Evolutionary conservation across 2,113 vertebrate genomes (phyloP).

Genomic region (Oenanthe oenanthe): DNA sequence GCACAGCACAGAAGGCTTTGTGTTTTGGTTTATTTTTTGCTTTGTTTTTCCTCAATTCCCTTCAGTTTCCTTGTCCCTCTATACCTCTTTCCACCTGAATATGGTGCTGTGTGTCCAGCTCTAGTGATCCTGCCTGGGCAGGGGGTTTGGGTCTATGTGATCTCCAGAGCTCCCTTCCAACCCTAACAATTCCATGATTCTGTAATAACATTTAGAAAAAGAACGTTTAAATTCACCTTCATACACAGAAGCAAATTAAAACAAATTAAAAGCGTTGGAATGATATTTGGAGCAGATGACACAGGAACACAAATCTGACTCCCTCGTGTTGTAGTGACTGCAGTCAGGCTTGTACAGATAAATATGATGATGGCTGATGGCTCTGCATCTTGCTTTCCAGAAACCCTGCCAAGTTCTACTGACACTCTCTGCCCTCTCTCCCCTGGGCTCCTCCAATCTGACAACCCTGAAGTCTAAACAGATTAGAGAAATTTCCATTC

Average conservation of each 20-base stretch:
- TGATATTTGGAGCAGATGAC: not conserved
- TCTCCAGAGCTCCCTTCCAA: not conserved
- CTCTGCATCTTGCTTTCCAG: not conserved
- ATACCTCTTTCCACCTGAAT: not conserved
- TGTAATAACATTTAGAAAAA: not conserved
- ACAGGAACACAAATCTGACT: not conserved
- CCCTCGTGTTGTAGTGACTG: not conserved
- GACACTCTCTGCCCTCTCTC: not conserved
- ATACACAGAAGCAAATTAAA: not conserved
- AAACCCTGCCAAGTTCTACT: not conserved
- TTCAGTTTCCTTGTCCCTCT: not conserved
- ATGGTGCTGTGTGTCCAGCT: not conserved
- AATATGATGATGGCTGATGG: fast-evolving
- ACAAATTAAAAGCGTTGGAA: not conserved
- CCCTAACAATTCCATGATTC: no score
- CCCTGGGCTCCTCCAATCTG: not conserved
- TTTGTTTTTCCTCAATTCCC: not conserved
- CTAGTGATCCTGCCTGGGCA: not conserved
- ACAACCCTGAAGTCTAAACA: not conserved
- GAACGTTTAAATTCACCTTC: not conserved
- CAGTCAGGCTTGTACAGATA: not conserved
- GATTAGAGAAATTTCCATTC: not conserved
- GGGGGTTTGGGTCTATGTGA: not conserved
- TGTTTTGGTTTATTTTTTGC: not conserved
- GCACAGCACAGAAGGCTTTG: not conserved